These are phyloP conservation scores for Drosophila varians DNA, from an alignment of 1,140 invertebrate species.

Conservation along the genomic window DNA sequence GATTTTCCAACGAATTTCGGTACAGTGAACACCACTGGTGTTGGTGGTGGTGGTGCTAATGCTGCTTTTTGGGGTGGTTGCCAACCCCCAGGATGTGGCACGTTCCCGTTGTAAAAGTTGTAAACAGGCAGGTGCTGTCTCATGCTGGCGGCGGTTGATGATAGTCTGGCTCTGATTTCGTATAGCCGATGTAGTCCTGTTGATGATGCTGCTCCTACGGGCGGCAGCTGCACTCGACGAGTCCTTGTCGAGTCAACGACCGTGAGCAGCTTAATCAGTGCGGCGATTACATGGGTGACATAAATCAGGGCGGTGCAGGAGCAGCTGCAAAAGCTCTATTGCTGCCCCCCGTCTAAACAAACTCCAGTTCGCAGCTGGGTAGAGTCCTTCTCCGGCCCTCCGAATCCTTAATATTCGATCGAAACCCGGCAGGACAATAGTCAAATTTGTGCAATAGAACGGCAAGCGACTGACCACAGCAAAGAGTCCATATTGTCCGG, in stretches of 20 bases:
- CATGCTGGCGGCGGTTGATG: slow-evolving; percentile 68
- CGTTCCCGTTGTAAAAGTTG: slow-evolving; percentile 75
- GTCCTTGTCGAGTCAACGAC: slow-evolving; percentile 66
- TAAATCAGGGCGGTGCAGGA: slow-evolving; percentile 55
- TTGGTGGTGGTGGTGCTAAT: slow-evolving; percentile 42
- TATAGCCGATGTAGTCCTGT: slow-evolving; percentile 4
- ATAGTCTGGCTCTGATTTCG: slow-evolving; percentile 50
- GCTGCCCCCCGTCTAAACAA: slow-evolving; percentile 21
- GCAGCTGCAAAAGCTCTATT: slow-evolving; percentile 68
- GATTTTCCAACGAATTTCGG: slow-evolving; percentile 4
- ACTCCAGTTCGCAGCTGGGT: slow-evolving; percentile 43
- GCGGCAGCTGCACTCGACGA: slow-evolving; percentile 49
- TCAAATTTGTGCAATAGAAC: slow-evolving; percentile 76
- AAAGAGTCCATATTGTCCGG: slow-evolving; percentile 38
- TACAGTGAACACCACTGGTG: slow-evolving; percentile 11
- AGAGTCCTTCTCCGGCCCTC: slow-evolving; percentile 7
- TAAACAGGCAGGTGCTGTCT: slow-evolving; percentile 75
- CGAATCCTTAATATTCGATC: not conserved
- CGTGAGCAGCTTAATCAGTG: slow-evolving; percentile 73
- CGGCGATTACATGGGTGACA: slow-evolving; percentile 74
- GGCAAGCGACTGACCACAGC: slow-evolving; percentile 65
- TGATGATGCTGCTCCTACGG: slow-evolving; percentile 49
- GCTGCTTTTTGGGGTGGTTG: slow-evolving; percentile 64
- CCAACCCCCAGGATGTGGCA: slow-evolving; percentile 78
- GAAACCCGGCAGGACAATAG: slow-evolving; percentile 52